These are phyloP conservation scores for Coenobita brevimanus DNA, from an alignment of 1,140 invertebrate genomes.

Conservation along the genomic window DNA sequence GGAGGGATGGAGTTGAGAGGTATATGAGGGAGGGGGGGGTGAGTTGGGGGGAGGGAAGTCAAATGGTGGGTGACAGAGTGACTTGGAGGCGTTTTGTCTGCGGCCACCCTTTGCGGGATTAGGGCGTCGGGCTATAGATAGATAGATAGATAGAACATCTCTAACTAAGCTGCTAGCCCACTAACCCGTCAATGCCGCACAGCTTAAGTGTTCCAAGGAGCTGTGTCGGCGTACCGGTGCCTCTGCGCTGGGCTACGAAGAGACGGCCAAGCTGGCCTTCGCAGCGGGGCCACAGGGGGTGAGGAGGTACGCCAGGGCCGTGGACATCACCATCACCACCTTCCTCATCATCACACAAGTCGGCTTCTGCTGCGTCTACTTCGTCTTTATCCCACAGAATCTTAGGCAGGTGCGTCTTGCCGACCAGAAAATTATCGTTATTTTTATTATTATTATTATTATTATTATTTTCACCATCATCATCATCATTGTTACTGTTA, in stretches of 20 bases:
- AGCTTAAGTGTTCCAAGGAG: conserved; percentile 56
- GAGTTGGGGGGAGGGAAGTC: no score
- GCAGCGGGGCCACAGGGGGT: conserved; percentile 78
- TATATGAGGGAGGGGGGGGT: no score
- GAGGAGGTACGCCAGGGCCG: conserved; percentile 70
- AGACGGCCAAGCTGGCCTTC: conserved; percentile 82
- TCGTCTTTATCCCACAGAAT: conserved; percentile 93
- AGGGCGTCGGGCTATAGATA: no score
- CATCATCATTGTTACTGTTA: no score
- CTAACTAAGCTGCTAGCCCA: no score
- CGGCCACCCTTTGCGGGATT: no score
- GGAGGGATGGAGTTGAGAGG: no score
- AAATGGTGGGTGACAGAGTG: no score
- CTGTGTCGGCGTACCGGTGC: conserved; percentile 68
- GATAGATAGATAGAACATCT: no score
- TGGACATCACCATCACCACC: conserved; percentile 82
- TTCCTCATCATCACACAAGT: conserved; percentile 94
- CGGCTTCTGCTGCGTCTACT: conserved; percentile 97
- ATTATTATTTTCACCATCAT: no score
- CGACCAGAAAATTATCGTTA: background rate
- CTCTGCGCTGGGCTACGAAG: conserved; percentile 81
- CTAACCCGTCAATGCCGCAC: background rate
- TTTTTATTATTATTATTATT: no score
- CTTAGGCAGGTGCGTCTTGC: conserved; percentile 79
- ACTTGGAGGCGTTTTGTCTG: no score